Percentiles rank a stretch among this genome's conserved stretches.
These are phyloP conservation scores for Drosophila busckii DNA, from an alignment of 1,140 invertebrate genomes.

Conservation along the genomic window DNA sequence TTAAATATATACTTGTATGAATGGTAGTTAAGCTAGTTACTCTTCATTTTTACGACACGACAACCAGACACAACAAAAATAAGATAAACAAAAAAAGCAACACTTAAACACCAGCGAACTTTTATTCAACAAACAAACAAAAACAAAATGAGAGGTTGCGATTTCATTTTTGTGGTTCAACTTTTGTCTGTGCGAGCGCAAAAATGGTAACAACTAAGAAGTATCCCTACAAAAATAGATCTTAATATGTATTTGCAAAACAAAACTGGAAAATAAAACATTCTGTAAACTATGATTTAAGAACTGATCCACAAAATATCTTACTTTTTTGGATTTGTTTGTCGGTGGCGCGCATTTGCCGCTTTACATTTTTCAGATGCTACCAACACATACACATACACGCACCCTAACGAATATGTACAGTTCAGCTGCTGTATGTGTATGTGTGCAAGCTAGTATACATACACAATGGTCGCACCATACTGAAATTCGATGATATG, in stretches of 20 bases:
- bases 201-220: conserved; percentile 8
- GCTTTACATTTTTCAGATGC: conserved; percentile 43
- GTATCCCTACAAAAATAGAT: conserved; percentile 20
- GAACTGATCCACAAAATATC: conserved; percentile 3
- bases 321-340: conserved; percentile 20
- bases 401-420: conserved; percentile 4
- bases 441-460: conserved; percentile 53
- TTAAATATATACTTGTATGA: conserved; percentile 45
- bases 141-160: conserved; percentile 22
- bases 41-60: conserved; percentile 44
- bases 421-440: conserved; percentile 27
- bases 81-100: conserved; percentile 3
- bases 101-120: conserved; percentile 17
- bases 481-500: conserved; percentile 11
- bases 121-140: conserved; percentile 42
- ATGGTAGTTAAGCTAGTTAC: conserved; percentile 71
- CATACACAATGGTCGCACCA: conserved; percentile 44
- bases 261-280: conserved; percentile 60
- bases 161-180: conserved; percentile 8
- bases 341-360: conserved; percentile 56
- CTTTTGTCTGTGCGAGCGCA: conserved; percentile 22
- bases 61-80: conserved; percentile 18
- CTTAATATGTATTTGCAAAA: conserved; percentile 28
- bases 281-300: conserved; percentile 64
- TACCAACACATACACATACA: conserved; percentile 16